Base-by-base conservation (phyloP, 2,113 vertebrate genomes). In the Phycodurus eques region DNA sequence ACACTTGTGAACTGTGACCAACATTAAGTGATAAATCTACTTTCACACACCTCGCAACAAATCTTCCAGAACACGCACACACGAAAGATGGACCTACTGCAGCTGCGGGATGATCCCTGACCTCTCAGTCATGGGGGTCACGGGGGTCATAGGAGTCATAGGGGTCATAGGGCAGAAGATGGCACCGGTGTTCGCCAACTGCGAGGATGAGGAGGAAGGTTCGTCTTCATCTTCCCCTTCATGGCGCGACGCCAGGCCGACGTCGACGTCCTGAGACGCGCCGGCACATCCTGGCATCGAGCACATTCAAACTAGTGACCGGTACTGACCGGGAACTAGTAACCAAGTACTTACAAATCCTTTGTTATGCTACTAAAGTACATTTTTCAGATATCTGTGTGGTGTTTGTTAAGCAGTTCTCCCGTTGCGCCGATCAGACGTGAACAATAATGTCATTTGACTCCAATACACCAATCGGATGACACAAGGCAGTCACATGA, bases 51-150 rank as follows among this genome's bases (percentile, higher is more conserved):
- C 47, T 4, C 13, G 15, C 47, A 49, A 44, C 43, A 44, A 44
- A 44, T 10, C 46, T 47, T 12, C 6, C 11, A 1, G 13, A 2
- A 71, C 59, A 54, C 56, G 13, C 44, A 39, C 43, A 39, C 4
- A 61, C 8, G 11, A 20, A 3, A 17, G 11, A 10, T 15, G 51
- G 1, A 80, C 88, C 77, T 88, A 99, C 96, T 99, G 96, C 42
- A 99, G 78, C 83, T 96, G 95, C 33, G 96, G 98, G 73, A 96
- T 91, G 85, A 98, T 97, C 78, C 94, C 96, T 70, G 96, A 96
- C 71, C 88, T 90, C 90, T 98, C 96, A 0, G 95, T 91, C 74
- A 93, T 87, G 0, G 96, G 95, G 10, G 94, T 95, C 93, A 98
- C 88, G 0, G 95, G 95, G 2, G 94, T 93, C 93, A 99, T 95